Conservation (phyloP, 2,888 invertebrate genomes). For the Hanleya hanleyi region DNA sequence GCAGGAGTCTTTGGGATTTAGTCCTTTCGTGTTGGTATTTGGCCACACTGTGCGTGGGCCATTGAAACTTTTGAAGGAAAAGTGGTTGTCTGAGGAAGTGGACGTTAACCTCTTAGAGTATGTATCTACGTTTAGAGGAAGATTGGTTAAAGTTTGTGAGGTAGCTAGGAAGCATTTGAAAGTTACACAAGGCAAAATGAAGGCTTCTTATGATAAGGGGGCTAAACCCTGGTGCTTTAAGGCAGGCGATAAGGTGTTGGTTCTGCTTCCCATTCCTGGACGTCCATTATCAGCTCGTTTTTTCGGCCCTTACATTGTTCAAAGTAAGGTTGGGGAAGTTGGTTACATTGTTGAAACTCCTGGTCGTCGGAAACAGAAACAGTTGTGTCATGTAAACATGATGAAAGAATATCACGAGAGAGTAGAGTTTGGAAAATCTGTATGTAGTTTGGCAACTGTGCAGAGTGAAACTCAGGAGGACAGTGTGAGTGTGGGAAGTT, state of each 20-base stretch:
- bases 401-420: constrained; percentile 28
- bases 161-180: not conserved
- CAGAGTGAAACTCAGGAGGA: too few relatives aligned
- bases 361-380: constrained; percentile 26
- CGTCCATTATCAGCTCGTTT: constrained; percentile 11
- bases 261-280: too few relatives aligned
- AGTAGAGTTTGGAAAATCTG: too few relatives aligned
- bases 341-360: constrained; percentile 23
- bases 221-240: too few relatives aligned
- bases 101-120: not conserved
- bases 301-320: constrained; percentile 12
- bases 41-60: not conserved
- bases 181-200: not conserved
- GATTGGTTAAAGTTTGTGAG: not conserved
- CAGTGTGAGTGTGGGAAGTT: too few relatives aligned
- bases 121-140: not conserved
- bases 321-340: not conserved
- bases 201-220: constrained; percentile 20
- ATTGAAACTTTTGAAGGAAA: not conserved
- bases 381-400: constrained; percentile 39
- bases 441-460: too few relatives aligned
- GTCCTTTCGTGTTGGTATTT: not conserved
- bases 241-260: constrained; percentile 38
- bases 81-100: not conserved
- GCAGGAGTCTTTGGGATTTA: constrained; percentile 1